Evolutionary conservation across 2,797 vertebrate species (phyloP), one percentile per base, ranked within the genome.

Genomic region (Erpetoichthys calabaricus): DNA sequence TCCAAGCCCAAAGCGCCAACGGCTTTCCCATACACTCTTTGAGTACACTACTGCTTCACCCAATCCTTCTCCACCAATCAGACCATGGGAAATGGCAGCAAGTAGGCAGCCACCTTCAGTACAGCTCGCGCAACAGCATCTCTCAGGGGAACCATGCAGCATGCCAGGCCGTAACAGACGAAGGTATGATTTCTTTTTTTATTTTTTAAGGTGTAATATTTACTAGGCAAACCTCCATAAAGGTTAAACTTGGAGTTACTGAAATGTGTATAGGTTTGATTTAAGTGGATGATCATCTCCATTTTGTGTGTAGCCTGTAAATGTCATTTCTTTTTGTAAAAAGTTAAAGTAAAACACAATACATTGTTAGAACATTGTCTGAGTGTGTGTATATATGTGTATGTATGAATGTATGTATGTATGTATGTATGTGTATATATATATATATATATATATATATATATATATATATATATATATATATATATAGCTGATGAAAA

Each of bases 71-170:
- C 91, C 95, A 57, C 95, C 95, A 73, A 95, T 97, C 81, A 88
- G 91, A 76, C 93, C 95, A 71, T 97, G 94, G 94, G 93, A 97
- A 84, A 92, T 92, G 75, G 86, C 88, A 68, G 87, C 89, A 67
- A 89, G 85, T 65, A 93, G 84, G 73, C 89, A 92, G 67, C 84
- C 92, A 73, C 80, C 84, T 62, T 83, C 92, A 75, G 79, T 81
- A 70, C 86, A 80, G 57, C 70, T 81, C 72, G 82, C 3, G 72
- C 84, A 81, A 61, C 82, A 84, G 69, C 90, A 88, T 73, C 95
- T 91, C 88, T 90, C 89, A 83, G 90, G 90, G 67, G 92, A 98
- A 79, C 80, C 85, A 75, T 98, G 91, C 75, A 91, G 89, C 79
- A 97, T 92, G 60, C 91, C 92, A 8, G 91, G 84, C 57, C 88